A percentile compares a stretch with the other conserved stretches of the same genome.
These are phyloP conservation scores for Heliconius melpomene DNA, from an alignment of 1,140 invertebrate genomes.

Conservation along the genomic window DNA sequence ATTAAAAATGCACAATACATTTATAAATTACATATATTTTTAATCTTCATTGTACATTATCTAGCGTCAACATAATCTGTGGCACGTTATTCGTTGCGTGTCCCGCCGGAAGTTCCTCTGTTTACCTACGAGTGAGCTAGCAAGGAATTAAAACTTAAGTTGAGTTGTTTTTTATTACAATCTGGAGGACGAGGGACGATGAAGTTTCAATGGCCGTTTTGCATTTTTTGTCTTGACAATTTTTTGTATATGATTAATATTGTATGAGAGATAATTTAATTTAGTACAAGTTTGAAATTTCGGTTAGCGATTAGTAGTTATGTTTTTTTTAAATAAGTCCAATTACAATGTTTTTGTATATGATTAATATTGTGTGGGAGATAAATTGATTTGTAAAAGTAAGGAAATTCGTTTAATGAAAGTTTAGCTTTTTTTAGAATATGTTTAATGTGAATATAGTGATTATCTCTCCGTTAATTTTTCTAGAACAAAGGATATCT, in stretches of 20 bases:
- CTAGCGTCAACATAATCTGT: conserved; percentile 40
- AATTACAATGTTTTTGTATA: background rate
- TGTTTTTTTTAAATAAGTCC: background rate
- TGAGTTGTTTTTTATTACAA: conserved; percentile 57
- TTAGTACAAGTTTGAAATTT: background rate
- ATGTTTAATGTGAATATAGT: no score
- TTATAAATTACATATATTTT: background rate
- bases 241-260: conserved; percentile 17
- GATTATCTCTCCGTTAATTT: no score
- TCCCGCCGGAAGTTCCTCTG: conserved; percentile 51
- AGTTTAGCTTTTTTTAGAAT: no score
- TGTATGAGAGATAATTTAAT: background rate
- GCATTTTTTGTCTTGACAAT: conserved; percentile 35
- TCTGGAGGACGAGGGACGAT: conserved; percentile 31
- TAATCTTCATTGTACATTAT: conserved; percentile 10
- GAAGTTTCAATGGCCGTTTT: conserved; percentile 39
- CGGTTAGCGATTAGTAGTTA: background rate
- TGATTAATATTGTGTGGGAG: no score
- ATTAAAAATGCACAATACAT: no score
- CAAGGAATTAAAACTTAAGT: conserved; percentile 57
- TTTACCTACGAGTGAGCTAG: conserved; percentile 56
- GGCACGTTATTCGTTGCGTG: conserved; percentile 45
- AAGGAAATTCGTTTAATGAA: no score
- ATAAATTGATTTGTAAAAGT: no score
- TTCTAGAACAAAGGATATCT: no score